Conservation (phyloP, 2,888 invertebrate genomes). For the Margaritifera margaritifera region DNA sequence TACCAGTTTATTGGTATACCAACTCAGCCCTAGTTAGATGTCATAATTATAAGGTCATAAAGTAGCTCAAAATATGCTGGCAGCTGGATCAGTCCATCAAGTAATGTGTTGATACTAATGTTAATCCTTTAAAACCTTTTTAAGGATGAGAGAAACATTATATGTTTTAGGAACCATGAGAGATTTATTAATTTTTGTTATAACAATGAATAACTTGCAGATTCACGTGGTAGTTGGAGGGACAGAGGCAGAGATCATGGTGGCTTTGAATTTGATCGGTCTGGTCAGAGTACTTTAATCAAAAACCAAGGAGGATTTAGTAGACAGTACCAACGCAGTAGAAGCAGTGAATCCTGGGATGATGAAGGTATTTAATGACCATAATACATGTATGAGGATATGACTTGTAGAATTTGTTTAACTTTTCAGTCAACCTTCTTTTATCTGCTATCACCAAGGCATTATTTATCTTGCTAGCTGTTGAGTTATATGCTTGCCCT, state of each 20-base stretch:
- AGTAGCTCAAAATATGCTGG: too few relatives aligned
- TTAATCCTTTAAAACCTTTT: too few relatives aligned
- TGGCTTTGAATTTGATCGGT: slow-evolving; percentile 41
- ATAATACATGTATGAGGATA: background rate
- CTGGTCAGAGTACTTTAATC: slow-evolving; percentile 29
- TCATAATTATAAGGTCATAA: too few relatives aligned
- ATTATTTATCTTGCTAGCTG: too few relatives aligned
- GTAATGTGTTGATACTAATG: too few relatives aligned
- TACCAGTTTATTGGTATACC: too few relatives aligned
- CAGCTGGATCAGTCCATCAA: too few relatives aligned
- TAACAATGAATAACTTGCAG: slow-evolving; percentile 11
- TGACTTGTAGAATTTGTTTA: background rate
- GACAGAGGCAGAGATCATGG: slow-evolving; percentile 36
- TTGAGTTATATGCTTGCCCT: too few relatives aligned
- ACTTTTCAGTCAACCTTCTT: background rate
- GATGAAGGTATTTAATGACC: slow-evolving; percentile 50
- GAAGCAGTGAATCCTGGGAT: slow-evolving; percentile 61
- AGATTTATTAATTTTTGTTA: too few relatives aligned
- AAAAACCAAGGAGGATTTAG: slow-evolving; percentile 31
- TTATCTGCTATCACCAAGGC: background rate
- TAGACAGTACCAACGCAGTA: slow-evolving; percentile 48
- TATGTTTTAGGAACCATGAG: too few relatives aligned
- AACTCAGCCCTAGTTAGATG: too few relatives aligned
- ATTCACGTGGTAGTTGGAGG: slow-evolving; percentile 49
- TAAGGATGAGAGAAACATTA: too few relatives aligned